Evolutionary conservation across 2,113 vertebrate species (phyloP), one percentile per base, ranked within the genome.

Genomic region (Muntiacus muntjak): DNA sequence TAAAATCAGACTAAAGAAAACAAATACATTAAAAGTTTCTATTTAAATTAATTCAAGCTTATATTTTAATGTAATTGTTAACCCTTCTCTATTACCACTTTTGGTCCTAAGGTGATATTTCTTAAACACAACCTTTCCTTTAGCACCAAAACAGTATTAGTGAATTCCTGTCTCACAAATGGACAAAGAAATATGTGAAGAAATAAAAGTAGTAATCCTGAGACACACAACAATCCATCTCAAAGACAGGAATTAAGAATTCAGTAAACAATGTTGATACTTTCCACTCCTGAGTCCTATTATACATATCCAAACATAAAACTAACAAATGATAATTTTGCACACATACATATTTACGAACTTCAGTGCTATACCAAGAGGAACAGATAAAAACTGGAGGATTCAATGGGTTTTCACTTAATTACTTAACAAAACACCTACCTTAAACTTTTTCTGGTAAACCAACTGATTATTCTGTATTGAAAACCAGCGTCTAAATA

Each of bases 361-460:
- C 17, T 89, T 90, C 26, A 79, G 2, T 74, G 8, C 7, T 64
- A 95, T 95, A 91, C 15, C n/a, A 85, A 97, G 54, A 82, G 43
- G 71, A 94, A 89, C 12, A 64, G 26, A 71, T 52, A 58, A 95
- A 19, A 94, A 82, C 33, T 64, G 14, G 1, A 21, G 15, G 14
- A 60, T 5, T 94, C 62, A 87, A 14, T 76, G 7, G 19, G 17
- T n/a, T 96, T 95, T 92, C 52, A 93, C 43, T 96, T 64, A 89
- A 76, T 54, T 62, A 81, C 25, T 50, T 89, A 94, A 94, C 11
- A 91, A 95, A 89, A 58, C n/a, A 98, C 99, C 89, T 98, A 99
- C 99, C 99, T 99, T 99, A 98, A 99, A 99, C 97, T 99, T 99
- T 99, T 99, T 99, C 99, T 99, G 99, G 98, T 99, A 99, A 96